Percentiles rank a stretch among this genome's conserved stretches.
Conservation (phyloP, 2,888 invertebrate species). For the Lasioglossum malachurum region DNA sequence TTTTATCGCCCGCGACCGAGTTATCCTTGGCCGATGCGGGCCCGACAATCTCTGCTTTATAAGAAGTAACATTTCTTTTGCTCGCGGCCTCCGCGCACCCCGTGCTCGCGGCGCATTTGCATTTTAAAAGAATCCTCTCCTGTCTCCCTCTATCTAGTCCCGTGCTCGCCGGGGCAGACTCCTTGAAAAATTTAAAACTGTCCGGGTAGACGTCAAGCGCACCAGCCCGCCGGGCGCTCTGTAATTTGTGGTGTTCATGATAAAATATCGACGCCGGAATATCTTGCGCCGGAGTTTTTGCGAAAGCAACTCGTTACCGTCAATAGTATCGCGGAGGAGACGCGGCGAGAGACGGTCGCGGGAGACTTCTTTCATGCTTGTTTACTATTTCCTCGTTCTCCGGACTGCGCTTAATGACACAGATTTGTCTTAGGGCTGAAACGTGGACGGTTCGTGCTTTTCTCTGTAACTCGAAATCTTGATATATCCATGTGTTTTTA, state of each 20-base stretch:
- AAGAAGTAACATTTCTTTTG: constrained; percentile 74
- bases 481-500: not conserved
- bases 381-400: not conserved
- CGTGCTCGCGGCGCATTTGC: constrained; percentile 62
- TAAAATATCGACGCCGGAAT: constrained; percentile 54
- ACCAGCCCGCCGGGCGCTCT: not conserved
- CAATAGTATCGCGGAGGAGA: constrained; percentile 9
- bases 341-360: not conserved
- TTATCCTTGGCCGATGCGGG: constrained; percentile 52
- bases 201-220: constrained; percentile 71
- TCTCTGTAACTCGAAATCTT: not conserved
- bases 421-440: constrained; percentile 7
- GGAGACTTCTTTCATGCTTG: constrained; percentile 2
- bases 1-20: constrained; percentile 66
- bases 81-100: constrained; percentile 31
- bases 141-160: not conserved
- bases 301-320: constrained; percentile 5
- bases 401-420: not conserved
- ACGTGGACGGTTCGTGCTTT: not conserved
- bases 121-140: constrained; percentile 67
- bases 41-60: constrained; percentile 67
- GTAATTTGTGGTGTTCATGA: constrained; percentile 63
- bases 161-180: constrained; percentile 6
- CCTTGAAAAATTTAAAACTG: constrained; percentile 80
- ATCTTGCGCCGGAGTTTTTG: not conserved